These are phyloP conservation scores for Melieria omissa DNA, from an alignment of 2,888 invertebrate genomes.

Conservation along the genomic window DNA sequence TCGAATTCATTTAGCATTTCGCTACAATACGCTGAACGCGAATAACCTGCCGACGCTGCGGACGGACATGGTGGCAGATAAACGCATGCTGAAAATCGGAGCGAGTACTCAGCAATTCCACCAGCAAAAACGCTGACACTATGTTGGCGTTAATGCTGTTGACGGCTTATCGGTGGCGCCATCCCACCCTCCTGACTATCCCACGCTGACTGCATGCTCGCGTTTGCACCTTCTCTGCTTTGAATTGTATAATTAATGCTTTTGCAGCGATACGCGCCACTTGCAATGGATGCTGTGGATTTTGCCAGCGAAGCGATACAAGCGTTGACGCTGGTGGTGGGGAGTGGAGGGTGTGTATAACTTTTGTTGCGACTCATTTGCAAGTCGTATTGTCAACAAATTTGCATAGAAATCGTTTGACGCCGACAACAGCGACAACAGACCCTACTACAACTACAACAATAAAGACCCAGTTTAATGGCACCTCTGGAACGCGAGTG, in stretches of 20 bases:
- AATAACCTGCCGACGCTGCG: too few relatives aligned
- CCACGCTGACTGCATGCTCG: too few relatives aligned
- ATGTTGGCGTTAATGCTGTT: too few relatives aligned
- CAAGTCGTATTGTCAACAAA: constrained; percentile 40
- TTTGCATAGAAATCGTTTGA: constrained; percentile 39
- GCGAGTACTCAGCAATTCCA: too few relatives aligned
- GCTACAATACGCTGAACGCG: too few relatives aligned
- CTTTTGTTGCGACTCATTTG: constrained; percentile 33
- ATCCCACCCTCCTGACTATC: too few relatives aligned
- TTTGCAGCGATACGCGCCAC: not conserved
- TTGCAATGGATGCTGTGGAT: constrained; percentile 19
- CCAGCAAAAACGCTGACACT: too few relatives aligned
- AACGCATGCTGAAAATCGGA: too few relatives aligned
- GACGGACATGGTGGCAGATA: too few relatives aligned
- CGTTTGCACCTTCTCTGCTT: too few relatives aligned
- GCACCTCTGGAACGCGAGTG: not conserved
- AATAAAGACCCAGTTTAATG: not conserved
- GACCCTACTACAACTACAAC: not conserved
- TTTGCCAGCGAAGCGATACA: not conserved
- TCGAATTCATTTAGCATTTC: too few relatives aligned
- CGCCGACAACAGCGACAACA: constrained; percentile 7
- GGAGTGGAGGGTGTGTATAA: not conserved
- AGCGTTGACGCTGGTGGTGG: not conserved
- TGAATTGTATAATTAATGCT: constrained; percentile 25
- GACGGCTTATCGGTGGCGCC: too few relatives aligned